Evolutionary conservation across 1,140 invertebrate species (phyloP), one percentile per base, ranked within the genome.

Genomic region (Pseudomyrmex dendroicus): DNA sequence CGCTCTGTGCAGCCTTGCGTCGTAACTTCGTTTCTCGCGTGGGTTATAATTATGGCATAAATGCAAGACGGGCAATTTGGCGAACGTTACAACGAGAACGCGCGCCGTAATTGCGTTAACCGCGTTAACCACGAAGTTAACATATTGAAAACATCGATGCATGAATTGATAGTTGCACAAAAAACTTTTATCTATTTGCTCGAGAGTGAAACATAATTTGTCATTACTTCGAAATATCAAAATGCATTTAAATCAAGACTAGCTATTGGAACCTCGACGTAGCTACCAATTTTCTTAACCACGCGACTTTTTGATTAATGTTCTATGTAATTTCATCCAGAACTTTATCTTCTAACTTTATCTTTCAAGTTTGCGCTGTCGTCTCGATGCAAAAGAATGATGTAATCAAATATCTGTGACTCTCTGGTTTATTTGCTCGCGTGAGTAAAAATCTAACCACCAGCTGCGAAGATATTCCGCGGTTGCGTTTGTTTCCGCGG

Each of bases 401-500:
- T 35, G 35, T 70, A 78, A 78, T 78, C 76, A 64, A 70, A 59
- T 78, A 48, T 68, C 54, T 66, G 64, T 59, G 63, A 59, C 76
- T 59, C 20, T 57, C 76, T 52, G 56, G 63, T 57, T 77, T 25
- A 20, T 52, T 35, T 52, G 50, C 59, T 7, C 74, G 63, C 7
- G 35, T 35, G 35, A 35, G 35, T 5, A 35, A 35, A 35, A 35
- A 35, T 35, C 35, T 5, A 35, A 7, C 35, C 35, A 35, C 63
- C 74, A 57, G 64, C 62, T 77, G 74, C 50, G 50, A 10, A 50
- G 35, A 48, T 13, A 52, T 78, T 54, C 35, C 54, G 54, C 66
- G 76, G 20, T 80, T 80, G 70, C 76, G 52, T 64, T 56, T 64
- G 66, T 80, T 72, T 82, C 78, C 70, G 78, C 78, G 57, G 78